Base-by-base conservation (phyloP, 2,888 invertebrate species). In the Drosophila differens region DNA sequence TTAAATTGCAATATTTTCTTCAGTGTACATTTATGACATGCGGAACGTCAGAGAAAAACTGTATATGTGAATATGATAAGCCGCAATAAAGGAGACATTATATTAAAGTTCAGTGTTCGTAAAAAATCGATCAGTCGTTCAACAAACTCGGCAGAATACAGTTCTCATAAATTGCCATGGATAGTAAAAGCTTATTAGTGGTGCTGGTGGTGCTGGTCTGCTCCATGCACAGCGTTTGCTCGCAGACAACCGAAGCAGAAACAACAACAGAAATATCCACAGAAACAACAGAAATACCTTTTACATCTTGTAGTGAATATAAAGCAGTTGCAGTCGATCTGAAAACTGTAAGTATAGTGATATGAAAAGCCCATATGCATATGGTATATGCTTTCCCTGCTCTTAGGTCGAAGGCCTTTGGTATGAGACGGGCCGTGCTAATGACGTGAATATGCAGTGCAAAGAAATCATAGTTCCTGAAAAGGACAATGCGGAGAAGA, bases 341-440 rank as follows among this genome's bases (percentile, higher is more conserved):
- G 19, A 4, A 37, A 35, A 28, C 12, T n/a, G 77, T 78, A 76
- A 80, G 77, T 70, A 30, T 9, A n/a, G 2, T 2, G 16, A 10
- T 4, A 3, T 9, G 14, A n/a, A 10, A 9, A 30, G 2, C 16
- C 33, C 4, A n/a, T 14, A n/a, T 52, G 19, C 2, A 12, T 47
- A 4, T 25, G 0, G 1, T 41, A 53, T 5, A 35, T 7, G 10
- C n/a, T 37, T 28, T 12, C 9, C 12, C 3, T 57, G 14, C 16
- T 32, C 39, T 37, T 39, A 78, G 78, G 9, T 76, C 22, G 51
- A 61, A 2, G 78, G 78, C 0, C 0, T 14, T 49, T 78, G 78
- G 78, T 78, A 44, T 37, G 78, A 78, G 19, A 25, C 32, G 10
- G 81, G 37, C 12, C 71, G 71, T 35, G 25, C 9, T 2, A 12